phyloP scores from a whole-genome alignment of 23 tunicate genomes.

The Phallusia fumigata region DNA sequence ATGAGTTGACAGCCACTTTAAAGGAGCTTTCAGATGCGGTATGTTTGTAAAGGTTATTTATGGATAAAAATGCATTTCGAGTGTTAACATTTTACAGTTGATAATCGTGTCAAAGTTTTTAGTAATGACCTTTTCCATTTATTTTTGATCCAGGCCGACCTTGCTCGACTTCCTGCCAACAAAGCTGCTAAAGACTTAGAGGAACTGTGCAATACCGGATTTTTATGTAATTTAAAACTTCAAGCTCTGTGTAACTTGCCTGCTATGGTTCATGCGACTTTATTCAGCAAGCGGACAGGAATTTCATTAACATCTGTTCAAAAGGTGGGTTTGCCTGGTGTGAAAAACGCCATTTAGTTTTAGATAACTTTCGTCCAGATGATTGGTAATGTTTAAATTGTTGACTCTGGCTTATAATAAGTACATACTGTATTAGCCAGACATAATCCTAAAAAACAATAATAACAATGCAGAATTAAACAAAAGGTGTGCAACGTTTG shows the following conservation, averaged over 20 bases:
- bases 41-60: not conserved
- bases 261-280: not conserved
- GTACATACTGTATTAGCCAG: too few relatives aligned
- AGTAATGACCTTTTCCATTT: not conserved
- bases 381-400: too few relatives aligned
- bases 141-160: slow-evolving; percentile 51
- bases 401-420: too few relatives aligned
- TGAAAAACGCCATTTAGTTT: too few relatives aligned
- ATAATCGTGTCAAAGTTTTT: not conserved
- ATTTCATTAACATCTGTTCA: not conserved
- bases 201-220: slow-evolving; percentile 15
- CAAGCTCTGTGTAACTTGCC: not conserved
- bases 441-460: too few relatives aligned
- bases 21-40: slow-evolving; percentile 67
- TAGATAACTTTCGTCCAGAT: too few relatives aligned
- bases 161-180: slow-evolving; percentile 25
- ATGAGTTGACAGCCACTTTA: slow-evolving; percentile 67
- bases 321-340: not conserved
- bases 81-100: not conserved
- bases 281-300: not conserved
- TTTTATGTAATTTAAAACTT: slow-evolving; percentile 34
- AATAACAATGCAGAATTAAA: too few relatives aligned
- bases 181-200: slow-evolving; percentile 39
- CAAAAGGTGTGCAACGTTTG: too few relatives aligned
- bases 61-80: not conserved